phyloP scores from a whole-genome alignment of 1,140 invertebrate species.

The Hyposmocoma kahamanoa region DNA sequence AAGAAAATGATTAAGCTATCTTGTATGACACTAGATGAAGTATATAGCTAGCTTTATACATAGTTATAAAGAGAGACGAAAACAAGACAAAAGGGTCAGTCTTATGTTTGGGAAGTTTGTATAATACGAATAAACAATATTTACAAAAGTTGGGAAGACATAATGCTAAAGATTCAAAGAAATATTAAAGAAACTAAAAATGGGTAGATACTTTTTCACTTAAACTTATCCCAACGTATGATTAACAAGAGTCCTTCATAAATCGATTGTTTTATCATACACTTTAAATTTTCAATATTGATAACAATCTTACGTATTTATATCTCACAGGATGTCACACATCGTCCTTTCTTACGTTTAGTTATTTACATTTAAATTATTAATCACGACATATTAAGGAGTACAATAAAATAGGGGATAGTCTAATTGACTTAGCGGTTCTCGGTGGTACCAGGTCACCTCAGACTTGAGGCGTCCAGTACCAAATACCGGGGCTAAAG shows the following conservation, averaged over 20 bases:
- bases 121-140: constrained; percentile 63
- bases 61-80: constrained; percentile 60
- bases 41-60: constrained; percentile 56
- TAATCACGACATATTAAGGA: constrained; percentile 45
- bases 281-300: constrained; percentile 45
- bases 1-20: constrained; percentile 58
- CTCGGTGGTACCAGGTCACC: constrained; percentile 64
- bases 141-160: constrained; percentile 72
- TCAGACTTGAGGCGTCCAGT: constrained; percentile 57
- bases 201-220: constrained; percentile 41
- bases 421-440: constrained; percentile 63
- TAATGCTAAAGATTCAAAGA: constrained; percentile 52
- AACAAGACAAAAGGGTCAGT: constrained; percentile 72
- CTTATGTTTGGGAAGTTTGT: constrained; percentile 72
- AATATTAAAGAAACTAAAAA: constrained; percentile 51
- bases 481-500: constrained; percentile 67
- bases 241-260: constrained; percentile 42
- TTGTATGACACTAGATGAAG: constrained; percentile 42
- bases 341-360: constrained; percentile 44
- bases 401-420: constrained; percentile 59
- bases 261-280: constrained; percentile 45
- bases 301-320: constrained; percentile 65
- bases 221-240: constrained; percentile 41
- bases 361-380: constrained; percentile 50
- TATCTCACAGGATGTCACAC: constrained; percentile 62